Evolutionary conservation across 2,797 vertebrate species (phyloP).

Genomic region (Lutjanus argentimaculatus): DNA sequence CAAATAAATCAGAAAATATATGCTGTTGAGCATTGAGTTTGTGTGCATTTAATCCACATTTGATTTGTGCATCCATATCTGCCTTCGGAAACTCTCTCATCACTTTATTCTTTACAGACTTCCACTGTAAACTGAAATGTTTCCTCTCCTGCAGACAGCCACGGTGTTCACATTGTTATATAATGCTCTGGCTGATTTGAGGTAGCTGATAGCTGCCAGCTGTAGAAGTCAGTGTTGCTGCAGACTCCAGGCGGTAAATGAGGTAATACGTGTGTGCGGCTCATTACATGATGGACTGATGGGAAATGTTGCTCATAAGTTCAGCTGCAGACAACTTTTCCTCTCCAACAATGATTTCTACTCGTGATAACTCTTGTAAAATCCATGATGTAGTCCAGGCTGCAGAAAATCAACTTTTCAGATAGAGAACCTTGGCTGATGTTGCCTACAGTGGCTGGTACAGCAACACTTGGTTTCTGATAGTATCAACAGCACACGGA

Average conservation of each 20-base stretch:
- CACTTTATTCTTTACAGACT: conserved; percentile 35
- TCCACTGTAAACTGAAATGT: conserved; percentile 13
- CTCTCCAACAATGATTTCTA: conserved; percentile 38
- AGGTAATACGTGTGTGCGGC: conserved; percentile 44
- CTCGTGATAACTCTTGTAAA: conserved; percentile 31
- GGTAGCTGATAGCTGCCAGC: conserved; percentile 63
- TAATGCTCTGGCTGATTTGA: conserved; percentile 56
- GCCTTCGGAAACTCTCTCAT: conserved; percentile 25
- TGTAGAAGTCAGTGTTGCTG: conserved; percentile 48
- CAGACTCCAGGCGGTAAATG: conserved; percentile 58
- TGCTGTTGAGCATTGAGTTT: background rate
- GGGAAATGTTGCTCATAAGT: conserved; percentile 53
- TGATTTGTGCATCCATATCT: conserved; percentile 20
- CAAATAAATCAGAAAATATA: conserved; percentile 16
- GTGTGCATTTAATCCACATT: conserved; percentile 16
- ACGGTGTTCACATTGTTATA: conserved; percentile 41
- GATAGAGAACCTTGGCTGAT: conserved; percentile 19
- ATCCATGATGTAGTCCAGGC: conserved; percentile 18
- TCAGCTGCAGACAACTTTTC: conserved; percentile 52
- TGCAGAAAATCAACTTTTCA: conserved; percentile 37
- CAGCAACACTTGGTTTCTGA: conserved; percentile 14
- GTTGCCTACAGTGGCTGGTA: conserved; percentile 12
- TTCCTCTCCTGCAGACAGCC: conserved; percentile 42
- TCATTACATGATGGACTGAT: conserved; percentile 53
- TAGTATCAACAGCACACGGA: conserved; percentile 21